Evolutionary conservation across 2,888 invertebrate genomes (phyloP).

Genomic region (Neria commutata): DNA sequence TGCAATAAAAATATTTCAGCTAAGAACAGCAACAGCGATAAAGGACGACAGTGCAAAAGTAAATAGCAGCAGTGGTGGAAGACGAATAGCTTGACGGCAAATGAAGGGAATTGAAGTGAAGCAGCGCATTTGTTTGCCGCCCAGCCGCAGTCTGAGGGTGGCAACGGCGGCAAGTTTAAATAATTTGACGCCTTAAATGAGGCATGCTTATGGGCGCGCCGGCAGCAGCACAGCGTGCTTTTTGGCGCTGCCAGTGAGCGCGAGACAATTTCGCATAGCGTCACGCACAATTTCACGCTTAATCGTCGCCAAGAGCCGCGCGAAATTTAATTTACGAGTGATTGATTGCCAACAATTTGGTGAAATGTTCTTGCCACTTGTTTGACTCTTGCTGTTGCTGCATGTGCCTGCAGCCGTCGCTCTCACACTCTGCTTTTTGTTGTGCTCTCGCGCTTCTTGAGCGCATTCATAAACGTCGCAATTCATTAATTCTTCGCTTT

Average conservation of each 20-base stretch:
- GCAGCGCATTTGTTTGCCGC: constrained; percentile 10
- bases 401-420: no score
- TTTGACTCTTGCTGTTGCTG: no score
- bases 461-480: no score
- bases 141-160: background rate
- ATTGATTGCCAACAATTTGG: constrained; percentile 52
- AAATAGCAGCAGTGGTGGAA: background rate
- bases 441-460: no score
- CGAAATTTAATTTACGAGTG: constrained; percentile 54
- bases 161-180: constrained; percentile 16
- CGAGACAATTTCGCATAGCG: background rate
- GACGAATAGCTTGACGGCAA: background rate
- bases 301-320: constrained; percentile 42
- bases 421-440: no score
- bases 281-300: constrained; percentile 43
- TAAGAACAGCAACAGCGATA: constrained; percentile 24
- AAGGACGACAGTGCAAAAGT: background rate
- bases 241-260: background rate
- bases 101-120: background rate
- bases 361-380: constrained; percentile 37
- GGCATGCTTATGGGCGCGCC: background rate
- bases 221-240: background rate
- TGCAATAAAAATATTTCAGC: constrained; percentile 55
- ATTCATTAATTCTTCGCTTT: no score
- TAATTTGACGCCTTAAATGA: constrained; percentile 19